Percentiles rank a stretch among this genome's conserved stretches.
Conservation (phyloP, 1,140 invertebrate species). For the Linepithema humile region DNA sequence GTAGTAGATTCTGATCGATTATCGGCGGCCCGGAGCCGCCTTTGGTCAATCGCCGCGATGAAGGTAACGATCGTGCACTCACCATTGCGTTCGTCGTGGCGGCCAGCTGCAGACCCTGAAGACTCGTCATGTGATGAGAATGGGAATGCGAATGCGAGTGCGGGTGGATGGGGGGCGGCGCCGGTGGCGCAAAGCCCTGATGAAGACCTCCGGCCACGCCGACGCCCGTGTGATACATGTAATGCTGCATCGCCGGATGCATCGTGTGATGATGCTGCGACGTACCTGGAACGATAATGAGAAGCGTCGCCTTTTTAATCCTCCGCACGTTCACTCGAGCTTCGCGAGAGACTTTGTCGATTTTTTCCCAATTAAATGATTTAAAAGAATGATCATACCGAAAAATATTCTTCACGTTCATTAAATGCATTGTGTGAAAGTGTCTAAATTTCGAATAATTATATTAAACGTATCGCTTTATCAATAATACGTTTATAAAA, state of each 20-base stretch:
- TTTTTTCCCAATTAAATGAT: not conserved
- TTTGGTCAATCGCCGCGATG: conserved; percentile 48
- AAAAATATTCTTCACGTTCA: too few species aligned
- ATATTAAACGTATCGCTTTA: too few species aligned
- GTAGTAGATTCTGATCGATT: conserved; percentile 42
- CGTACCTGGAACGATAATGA: conserved; percentile 75
- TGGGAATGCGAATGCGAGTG: conserved; percentile 84
- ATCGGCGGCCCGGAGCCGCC: conserved; percentile 21
- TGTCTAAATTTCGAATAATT: not conserved
- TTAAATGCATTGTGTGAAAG: too few species aligned
- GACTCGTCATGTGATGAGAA: conserved; percentile 85
- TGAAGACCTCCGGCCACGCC: conserved; percentile 83
- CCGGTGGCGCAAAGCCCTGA: conserved; percentile 82
- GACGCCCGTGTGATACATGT: conserved; percentile 84
- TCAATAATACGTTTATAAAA: too few species aligned
- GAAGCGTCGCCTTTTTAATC: not conserved
- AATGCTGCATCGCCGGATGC: conserved; percentile 84
- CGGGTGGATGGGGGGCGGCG: conserved; percentile 84
- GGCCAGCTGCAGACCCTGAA: conserved; percentile 84
- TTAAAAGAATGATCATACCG: not conserved
- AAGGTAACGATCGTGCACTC: conserved; percentile 73
- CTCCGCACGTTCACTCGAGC: not conserved
- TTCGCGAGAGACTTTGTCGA: not conserved
- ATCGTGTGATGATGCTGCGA: conserved; percentile 84
- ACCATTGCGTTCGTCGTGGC: conserved; percentile 86